Evolutionary conservation across 2,113 vertebrate species (phyloP), one percentile per base, ranked within the genome.

Genomic region (Charina bottae): DNA sequence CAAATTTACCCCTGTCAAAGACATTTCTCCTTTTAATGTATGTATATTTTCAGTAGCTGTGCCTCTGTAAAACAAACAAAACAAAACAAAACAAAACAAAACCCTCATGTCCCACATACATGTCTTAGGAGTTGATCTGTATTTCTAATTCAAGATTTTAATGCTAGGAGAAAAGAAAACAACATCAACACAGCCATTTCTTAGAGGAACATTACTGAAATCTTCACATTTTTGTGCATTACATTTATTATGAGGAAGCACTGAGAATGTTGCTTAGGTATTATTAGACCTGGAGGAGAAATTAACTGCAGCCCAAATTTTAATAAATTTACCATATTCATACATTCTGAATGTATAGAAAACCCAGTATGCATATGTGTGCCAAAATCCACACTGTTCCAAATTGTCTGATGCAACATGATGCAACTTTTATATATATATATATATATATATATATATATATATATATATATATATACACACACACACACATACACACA

Each of bases 111-210:
- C 37, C 17, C 72, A 54, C 33, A 5, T 37, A 17, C 12, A 26
- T 8, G 2, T 37, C 49, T 72, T 53, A 15, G 12, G 28, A 19
- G 83, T 7, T 78, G 68, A 59, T 83, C 26, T 59, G 2, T 64
- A 24, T 53, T 72, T 87, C 37, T 91, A 54, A 54, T 55, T 87
- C 84, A 85, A 91, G 60, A 58, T 56, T 62, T 87, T 87, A 55
- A 37, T 68, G 42, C 24, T 72, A 64, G 17, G 17, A 49, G 7
- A 55, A 91, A 53, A 54, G 8, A 17, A 33, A 54, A 33, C 7
- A 83, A 58, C 3, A 17, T 56, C 33, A 42, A 17, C 59, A 49
- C 83, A 91, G n/a, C 2, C 28, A 87, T 21, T 7, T 54, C 85
- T 56, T 53, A 56, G 23, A 87, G 53, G 72, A 87, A 54, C 24